phyloP scores from a whole-genome alignment of 2,888 invertebrate genomes.

The Xiphydria camelus region DNA sequence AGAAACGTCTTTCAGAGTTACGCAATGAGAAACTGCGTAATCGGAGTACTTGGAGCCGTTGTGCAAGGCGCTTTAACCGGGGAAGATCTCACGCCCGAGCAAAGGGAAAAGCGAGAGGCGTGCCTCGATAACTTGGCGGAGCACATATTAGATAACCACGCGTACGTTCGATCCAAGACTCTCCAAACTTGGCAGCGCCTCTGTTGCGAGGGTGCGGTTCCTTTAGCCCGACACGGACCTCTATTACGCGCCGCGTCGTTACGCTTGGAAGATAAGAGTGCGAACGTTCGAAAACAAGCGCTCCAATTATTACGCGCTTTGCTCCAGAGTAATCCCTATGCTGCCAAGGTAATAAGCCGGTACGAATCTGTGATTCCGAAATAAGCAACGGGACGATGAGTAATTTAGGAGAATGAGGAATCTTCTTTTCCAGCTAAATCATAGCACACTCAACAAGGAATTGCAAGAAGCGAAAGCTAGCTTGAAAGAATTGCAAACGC shows the following conservation, averaged over 20 bases:
- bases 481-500: constrained; percentile 60
- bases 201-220: constrained; percentile 78
- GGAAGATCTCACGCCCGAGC: constrained; percentile 71
- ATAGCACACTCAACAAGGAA: constrained; percentile 64
- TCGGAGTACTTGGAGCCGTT: constrained; percentile 82
- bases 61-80: constrained; percentile 73
- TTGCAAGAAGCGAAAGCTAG: constrained; percentile 66
- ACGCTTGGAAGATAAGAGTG: constrained; percentile 81
- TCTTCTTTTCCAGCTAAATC: constrained; percentile 53
- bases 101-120: constrained; percentile 73
- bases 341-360: constrained; percentile 72
- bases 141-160: constrained; percentile 82
- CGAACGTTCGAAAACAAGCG: constrained; percentile 83
- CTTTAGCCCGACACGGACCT: constrained; percentile 69
- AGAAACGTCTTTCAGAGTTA: constrained; percentile 61
- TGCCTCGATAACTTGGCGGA: constrained; percentile 79
- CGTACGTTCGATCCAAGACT: constrained; percentile 83
- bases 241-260: constrained; percentile 71
- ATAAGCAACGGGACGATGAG: neutral
- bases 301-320: constrained; percentile 77
- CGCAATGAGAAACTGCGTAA: constrained; percentile 74
- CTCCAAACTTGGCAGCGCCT: constrained; percentile 82
- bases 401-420: neutral
- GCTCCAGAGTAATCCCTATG: constrained; percentile 83
- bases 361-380: constrained; percentile 36